Percentiles rank a stretch among this genome's conserved stretches.
Evolutionary conservation across 2,888 invertebrate species (phyloP).

Genomic region (Dastarcus helophoroides): DNA sequence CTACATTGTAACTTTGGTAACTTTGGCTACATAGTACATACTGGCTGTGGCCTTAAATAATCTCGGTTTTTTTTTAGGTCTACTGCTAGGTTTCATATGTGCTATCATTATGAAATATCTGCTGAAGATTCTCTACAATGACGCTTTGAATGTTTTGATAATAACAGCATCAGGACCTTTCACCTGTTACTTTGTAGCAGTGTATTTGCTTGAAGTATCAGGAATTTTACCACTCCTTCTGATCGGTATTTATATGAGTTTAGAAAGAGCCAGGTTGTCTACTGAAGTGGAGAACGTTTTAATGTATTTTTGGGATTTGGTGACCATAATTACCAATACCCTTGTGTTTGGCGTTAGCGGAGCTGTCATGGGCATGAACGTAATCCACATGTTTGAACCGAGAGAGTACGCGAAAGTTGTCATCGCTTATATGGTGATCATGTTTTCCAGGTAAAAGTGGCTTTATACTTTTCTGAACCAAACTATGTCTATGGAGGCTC

Average conservation of each 20-base stretch:
- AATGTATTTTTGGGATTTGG: constrained; percentile 6
- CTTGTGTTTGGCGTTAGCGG: constrained; percentile 5
- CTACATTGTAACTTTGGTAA: too few relatives aligned
- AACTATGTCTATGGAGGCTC: too few relatives aligned
- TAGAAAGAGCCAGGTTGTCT: constrained; percentile 4
- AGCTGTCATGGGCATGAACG: constrained; percentile 1
- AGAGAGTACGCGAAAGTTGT: constrained; percentile 4
- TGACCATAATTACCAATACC: constrained; percentile 3
- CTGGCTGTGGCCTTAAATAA: too few relatives aligned
- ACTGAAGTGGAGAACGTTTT: constrained; percentile 5
- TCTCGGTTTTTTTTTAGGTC: constrained; percentile 4
- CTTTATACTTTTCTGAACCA: too few relatives aligned
- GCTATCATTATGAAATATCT: constrained; percentile 1
- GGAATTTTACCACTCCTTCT: constrained; percentile 4
- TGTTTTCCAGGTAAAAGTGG: constrained; percentile 3
- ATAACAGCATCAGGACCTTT: constrained; percentile 5
- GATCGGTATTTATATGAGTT: constrained; percentile 5
- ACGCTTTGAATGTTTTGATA: constrained; percentile 6
- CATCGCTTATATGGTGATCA: constrained; percentile 6
- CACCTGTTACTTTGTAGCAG: constrained; percentile 4
- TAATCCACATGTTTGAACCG: not conserved
- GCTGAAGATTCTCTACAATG: constrained; percentile 6
- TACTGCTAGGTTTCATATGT: constrained; percentile 3
- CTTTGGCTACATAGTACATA: too few relatives aligned
- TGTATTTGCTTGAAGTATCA: constrained; percentile 2